Base-by-base conservation (phyloP, 2,797 vertebrate genomes). In the Pseudopleuronectes americanus region DNA sequence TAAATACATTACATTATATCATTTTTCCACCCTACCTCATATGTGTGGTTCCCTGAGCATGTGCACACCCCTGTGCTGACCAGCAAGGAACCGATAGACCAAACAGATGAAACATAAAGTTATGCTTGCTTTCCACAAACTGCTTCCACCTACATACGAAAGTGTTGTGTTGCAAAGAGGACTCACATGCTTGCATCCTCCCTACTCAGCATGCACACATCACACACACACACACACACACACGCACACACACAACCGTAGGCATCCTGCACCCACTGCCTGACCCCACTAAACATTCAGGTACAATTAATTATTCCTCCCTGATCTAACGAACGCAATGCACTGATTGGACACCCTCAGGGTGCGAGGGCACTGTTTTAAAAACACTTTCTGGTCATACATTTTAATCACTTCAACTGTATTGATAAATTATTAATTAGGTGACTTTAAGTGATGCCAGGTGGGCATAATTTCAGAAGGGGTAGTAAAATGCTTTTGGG, bases 361-460 rank as follows among this genome's bases (percentile, higher is more conserved):
- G 93, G 90, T 82, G 73, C 81, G 77, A 84, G 90, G 91, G 87
- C 88, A 92, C 90, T 92, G 92, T 94, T 94, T 94, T 92, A 93
- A 94, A 95, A 94, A 93, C 93, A 92, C 90, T 94, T 94, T 93
- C 92, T 90, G 88, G 89, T 93, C 93, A 95, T 95, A 92, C 95
- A 95, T 94, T 94, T 95, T 94, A 94, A 95, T 94, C 91, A 94
- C 90, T 90, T 90, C 86, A 93, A 94, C 94, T 94, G 88, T 94
- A 94, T 93, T 90, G 91, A 94, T 95, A 92, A 93, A 95, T 94
- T 93, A 95, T 95, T 94, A 94, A 95, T 94, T 93, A 93, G 92
- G 91, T 92, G 92, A 94, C 92, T 93, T 91, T 93, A 94, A 94
- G 92, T 93, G 93, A 92, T 91, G 91, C 92, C 93, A 94, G 94